phyloP scores from a whole-genome alignment of 2,888 invertebrate species.

The Napeogenes sylphis region DNA sequence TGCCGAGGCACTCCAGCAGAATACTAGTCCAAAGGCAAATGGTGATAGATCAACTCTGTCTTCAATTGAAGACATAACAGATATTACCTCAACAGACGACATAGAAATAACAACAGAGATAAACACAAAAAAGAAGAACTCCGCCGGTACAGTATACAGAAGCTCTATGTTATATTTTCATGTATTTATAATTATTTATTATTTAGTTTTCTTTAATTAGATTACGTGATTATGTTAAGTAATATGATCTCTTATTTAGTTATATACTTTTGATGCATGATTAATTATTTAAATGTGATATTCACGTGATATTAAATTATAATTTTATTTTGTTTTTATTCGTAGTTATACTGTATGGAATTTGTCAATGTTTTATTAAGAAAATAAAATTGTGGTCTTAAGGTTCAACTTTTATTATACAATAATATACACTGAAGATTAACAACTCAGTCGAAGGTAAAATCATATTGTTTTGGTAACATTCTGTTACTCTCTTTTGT shows the following conservation, averaged over 20 bases:
- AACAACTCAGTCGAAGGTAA: constrained; percentile 54
- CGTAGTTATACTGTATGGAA: background rate
- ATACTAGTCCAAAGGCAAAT: constrained; percentile 39
- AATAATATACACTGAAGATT: constrained; percentile 23
- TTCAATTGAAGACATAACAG: constrained; percentile 30
- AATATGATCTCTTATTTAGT: constrained; percentile 24
- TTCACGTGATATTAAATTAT: constrained; percentile 26
- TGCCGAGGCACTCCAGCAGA: constrained; percentile 57
- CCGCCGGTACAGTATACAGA: constrained; percentile 6
- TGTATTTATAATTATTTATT: constrained; percentile 5
- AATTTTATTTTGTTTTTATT: constrained; percentile 13
- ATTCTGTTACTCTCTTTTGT: constrained; percentile 51
- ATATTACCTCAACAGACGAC: constrained; percentile 20
- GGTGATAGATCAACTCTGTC: constrained; percentile 42
- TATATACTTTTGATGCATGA: constrained; percentile 18
- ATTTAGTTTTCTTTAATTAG: constrained; percentile 12
- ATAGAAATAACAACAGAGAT: constrained; percentile 20
- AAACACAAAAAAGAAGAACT: constrained; percentile 16
- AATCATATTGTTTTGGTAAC: constrained; percentile 62
- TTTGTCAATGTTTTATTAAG: background rate
- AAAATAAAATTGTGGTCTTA: background rate
- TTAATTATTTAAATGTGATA: constrained; percentile 17
- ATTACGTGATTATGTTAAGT: constrained; percentile 15
- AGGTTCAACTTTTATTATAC: constrained; percentile 1
- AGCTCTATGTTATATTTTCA: background rate